Percentiles rank a stretch among this genome's conserved stretches.
Conservation (phyloP, 2,888 invertebrate species). For the Lepidochitona cinerea region DNA sequence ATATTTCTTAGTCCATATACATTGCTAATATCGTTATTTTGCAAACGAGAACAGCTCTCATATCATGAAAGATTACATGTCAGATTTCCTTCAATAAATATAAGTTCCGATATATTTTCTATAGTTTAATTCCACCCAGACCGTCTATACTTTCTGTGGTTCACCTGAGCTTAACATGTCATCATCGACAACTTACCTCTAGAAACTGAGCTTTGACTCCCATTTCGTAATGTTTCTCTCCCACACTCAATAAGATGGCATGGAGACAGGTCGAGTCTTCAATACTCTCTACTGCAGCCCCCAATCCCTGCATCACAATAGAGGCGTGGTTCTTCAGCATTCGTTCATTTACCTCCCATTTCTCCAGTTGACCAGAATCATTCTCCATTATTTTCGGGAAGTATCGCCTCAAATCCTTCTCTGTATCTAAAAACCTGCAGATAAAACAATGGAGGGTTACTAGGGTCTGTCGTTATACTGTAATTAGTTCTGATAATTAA, state of each 20-base stretch:
- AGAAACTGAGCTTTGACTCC: conserved; percentile 20
- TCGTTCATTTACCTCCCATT: conserved; percentile 3
- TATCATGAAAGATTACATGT: too few species aligned
- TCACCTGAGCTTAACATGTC: too few species aligned
- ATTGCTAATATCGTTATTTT: too few species aligned
- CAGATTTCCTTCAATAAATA: too few species aligned
- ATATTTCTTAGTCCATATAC: too few species aligned
- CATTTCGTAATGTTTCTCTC: conserved; percentile 29
- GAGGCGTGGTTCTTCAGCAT: conserved; percentile 21
- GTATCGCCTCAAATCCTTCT: background rate
- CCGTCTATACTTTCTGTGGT: too few species aligned
- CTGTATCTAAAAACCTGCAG: conserved; percentile 1
- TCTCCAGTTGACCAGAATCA: background rate
- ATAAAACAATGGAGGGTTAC: too few species aligned
- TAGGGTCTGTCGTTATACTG: too few species aligned
- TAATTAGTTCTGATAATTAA: too few species aligned
- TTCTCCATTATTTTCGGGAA: conserved; percentile 1
- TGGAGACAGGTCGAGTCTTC: conserved; percentile 31
- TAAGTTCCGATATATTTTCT: too few species aligned
- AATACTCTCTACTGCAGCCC: conserved; percentile 37
- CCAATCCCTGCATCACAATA: conserved; percentile 36
- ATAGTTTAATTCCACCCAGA: too few species aligned
- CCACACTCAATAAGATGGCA: conserved; percentile 26
- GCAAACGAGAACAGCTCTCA: too few species aligned
- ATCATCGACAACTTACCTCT: background rate